A percentile compares a stretch with the other conserved stretches of the same genome.
Conservation (phyloP, 30 jellyfish, hydroid and myxozoan genomes). For the Clytia hemisphaerica region DNA sequence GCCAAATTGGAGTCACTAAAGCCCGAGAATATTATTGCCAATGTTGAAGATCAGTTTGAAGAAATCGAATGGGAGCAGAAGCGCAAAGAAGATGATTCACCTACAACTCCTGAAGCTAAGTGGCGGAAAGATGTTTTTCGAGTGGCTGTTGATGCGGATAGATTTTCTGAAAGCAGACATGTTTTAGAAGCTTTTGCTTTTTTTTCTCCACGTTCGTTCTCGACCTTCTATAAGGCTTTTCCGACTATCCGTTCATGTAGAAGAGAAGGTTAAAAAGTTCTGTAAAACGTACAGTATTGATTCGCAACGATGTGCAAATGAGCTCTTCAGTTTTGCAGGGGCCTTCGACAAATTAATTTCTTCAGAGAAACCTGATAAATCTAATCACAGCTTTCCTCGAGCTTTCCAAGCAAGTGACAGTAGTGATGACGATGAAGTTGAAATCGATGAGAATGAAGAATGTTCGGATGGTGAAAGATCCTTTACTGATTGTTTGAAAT, state of each 20-base stretch:
- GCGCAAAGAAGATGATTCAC: no score
- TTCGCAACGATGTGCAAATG: slow-evolving; percentile 14
- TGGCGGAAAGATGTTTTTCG: no score
- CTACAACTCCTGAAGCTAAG: no score
- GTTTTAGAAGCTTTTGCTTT: not conserved
- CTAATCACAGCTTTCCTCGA: not conserved
- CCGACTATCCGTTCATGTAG: not conserved
- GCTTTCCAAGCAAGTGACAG: not conserved
- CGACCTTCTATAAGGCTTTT: not conserved
- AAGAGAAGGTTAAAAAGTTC: slow-evolving; percentile 3
- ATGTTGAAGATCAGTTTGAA: no score
- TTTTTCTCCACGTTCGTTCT: slow-evolving; percentile 17
- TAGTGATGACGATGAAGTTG: not conserved
- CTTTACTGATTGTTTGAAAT: slow-evolving; percentile 2
- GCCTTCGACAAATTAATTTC: slow-evolving; percentile 15
- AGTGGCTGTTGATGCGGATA: slow-evolving; percentile 20
- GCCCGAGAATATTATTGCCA: no score
- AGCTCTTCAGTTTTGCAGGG: slow-evolving; percentile 29
- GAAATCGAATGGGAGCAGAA: no score
- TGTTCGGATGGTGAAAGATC: slow-evolving; percentile 3
- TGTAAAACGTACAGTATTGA: slow-evolving; percentile 11
- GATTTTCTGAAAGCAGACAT: slow-evolving; percentile 7
- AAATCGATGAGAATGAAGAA: slow-evolving; percentile 8
- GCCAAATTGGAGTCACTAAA: no score
- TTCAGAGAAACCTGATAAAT: no score